These are phyloP conservation scores for Varecia variegata DNA, from an alignment of 2,797 vertebrate genomes.

Conservation along the genomic window DNA sequence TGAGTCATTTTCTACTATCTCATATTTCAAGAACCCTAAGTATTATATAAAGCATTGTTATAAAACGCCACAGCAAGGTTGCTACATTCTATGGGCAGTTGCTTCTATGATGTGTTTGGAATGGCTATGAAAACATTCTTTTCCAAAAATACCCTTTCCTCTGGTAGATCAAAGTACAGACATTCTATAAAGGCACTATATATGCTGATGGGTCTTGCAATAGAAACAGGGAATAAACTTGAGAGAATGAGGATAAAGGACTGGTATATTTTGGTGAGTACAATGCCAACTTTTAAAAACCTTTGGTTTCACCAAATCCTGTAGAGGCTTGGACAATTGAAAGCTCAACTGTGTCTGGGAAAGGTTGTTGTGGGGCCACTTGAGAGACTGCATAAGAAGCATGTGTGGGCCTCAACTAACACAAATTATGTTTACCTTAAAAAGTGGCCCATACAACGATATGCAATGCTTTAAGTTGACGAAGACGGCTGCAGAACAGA, in stretches of 20 bases:
- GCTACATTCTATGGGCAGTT: background rate
- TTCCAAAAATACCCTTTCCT: background rate
- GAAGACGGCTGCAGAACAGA: background rate
- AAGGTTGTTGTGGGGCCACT: background rate
- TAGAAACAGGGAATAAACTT: background rate
- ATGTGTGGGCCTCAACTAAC: background rate
- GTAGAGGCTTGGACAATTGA: background rate
- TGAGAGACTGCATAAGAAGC: background rate
- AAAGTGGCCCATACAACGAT: background rate
- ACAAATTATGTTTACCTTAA: background rate
- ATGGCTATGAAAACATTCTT: background rate
- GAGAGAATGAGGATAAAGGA: background rate
- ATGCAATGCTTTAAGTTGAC: background rate
- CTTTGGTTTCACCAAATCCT: background rate
- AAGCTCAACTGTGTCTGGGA: background rate
- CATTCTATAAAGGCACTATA: background rate
- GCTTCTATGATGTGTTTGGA: background rate
- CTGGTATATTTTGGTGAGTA: background rate
- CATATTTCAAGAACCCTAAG: background rate
- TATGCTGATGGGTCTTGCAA: background rate
- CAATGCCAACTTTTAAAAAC: background rate
- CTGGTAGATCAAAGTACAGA: background rate
- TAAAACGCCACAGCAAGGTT: background rate
- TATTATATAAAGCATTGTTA: background rate
- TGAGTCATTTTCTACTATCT: background rate